Evolutionary conservation across 2,888 invertebrate species (phyloP).

Genomic region (Synergus japonicus): DNA sequence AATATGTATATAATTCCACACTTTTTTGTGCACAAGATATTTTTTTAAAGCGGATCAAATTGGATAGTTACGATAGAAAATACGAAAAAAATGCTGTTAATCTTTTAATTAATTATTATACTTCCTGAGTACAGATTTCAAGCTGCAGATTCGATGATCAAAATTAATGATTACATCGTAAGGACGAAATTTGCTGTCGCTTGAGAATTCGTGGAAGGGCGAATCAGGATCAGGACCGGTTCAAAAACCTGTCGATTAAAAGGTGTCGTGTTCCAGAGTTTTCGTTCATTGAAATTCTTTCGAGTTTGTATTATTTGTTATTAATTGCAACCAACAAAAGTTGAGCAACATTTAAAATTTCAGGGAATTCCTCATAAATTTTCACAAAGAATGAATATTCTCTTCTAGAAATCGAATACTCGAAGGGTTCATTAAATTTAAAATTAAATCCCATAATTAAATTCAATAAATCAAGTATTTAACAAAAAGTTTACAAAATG

Average conservation of each 20-base stretch:
- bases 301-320: conserved; percentile 29
- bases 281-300: conserved; percentile 48
- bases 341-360: too few species aligned
- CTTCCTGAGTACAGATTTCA: conserved; percentile 28
- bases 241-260: conserved; percentile 52
- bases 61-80: background rate
- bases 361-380: too few species aligned
- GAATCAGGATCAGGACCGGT: conserved; percentile 49
- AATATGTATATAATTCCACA: conserved; percentile 22
- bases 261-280: conserved; percentile 44
- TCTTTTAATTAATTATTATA: conserved; percentile 30
- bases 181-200: background rate
- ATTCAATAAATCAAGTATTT: background rate
- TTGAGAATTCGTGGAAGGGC: conserved; percentile 1
- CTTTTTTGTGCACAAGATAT: conserved; percentile 31
- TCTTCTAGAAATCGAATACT: too few species aligned
- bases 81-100: background rate
- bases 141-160: conserved; percentile 12
- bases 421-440: too few species aligned
- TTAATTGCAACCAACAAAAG: background rate
- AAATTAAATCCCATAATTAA: background rate
- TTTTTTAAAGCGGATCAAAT: background rate
- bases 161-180: conserved; percentile 15
- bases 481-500: background rate
- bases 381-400: too few species aligned